Conservation (phyloP, 2,888 invertebrate species). For the Busseola fusca region DNA sequence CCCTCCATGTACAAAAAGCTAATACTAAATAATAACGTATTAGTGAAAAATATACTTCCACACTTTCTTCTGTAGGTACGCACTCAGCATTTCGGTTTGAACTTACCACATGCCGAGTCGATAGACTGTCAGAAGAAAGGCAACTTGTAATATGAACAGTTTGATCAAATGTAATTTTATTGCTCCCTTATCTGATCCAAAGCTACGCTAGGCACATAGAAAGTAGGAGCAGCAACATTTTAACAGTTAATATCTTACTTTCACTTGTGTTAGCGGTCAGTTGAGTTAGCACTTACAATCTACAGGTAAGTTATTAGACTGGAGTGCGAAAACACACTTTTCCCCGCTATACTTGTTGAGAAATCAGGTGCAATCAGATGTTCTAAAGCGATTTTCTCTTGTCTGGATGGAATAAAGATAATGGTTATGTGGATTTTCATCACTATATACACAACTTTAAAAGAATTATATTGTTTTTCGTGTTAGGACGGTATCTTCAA, state of each 20-base stretch:
- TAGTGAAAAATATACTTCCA: background rate
- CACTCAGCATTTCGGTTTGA: background rate
- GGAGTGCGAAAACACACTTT: slow-evolving; percentile 38
- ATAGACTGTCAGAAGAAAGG: slow-evolving; percentile 17
- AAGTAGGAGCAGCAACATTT: slow-evolving; percentile 52
- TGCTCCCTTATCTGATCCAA: slow-evolving; percentile 51
- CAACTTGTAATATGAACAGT: slow-evolving; percentile 6
- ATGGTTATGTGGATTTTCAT: background rate
- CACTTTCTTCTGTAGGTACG: background rate
- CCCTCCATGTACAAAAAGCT: too few relatives aligned
- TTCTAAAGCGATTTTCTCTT: slow-evolving; percentile 5
- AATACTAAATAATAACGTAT: background rate
- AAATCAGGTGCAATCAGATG: slow-evolving; percentile 16
- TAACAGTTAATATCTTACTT: slow-evolving; percentile 53
- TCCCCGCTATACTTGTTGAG: slow-evolving; percentile 15
- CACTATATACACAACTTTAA: too few relatives aligned
- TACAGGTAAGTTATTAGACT: slow-evolving; percentile 38
- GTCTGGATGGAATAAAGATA: background rate
- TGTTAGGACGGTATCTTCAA: too few relatives aligned
- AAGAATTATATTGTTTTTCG: too few relatives aligned
- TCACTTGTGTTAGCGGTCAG: slow-evolving; percentile 59
- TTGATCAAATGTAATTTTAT: slow-evolving; percentile 28
- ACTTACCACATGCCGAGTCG: slow-evolving; percentile 4
- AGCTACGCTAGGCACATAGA: slow-evolving; percentile 35
- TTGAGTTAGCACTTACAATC: slow-evolving; percentile 43